Evolutionary conservation across 2,113 vertebrate genomes (phyloP), one percentile per base, ranked within the genome.

Genomic region (Pongo abelii): DNA sequence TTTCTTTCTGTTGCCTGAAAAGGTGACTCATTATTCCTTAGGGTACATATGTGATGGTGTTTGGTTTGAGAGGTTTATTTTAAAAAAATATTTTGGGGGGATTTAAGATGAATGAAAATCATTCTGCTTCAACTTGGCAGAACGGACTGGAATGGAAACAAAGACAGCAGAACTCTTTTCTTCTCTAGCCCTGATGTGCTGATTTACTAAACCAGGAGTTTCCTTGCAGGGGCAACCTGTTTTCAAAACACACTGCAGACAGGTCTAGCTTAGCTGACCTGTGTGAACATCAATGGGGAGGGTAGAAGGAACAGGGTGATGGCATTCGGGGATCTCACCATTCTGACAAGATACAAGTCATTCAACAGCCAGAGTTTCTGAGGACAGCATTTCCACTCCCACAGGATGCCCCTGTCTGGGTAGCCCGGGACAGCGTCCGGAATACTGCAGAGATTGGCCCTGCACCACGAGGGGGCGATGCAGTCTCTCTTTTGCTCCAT

Each of bases 391-490:
- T 85, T 85, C 22, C 20, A 10, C n/a, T 35, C 35, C 61, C 9
- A 6, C 1, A 0, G 6, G 1, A 0, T 8, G 5, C 35, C 43
- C 12, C 12, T 55, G 59, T 52, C 17, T 17, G 8, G 14, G 32
- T 4, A 17, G 79, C 30, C 35, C 40, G 1, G 84, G 67, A 78
- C 38, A 32, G 25, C 61, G 20, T 70, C 78, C 52, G 59, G 70
- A 38, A 32, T 14, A 25, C 64, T 13, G 0, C 8, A 2, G 38
- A 50, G 48, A 8, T 27, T 30, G 85, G 50, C 69, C 52, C 55
- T 3, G 1, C 0, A 32, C 80, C 98, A 81, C 98, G 57, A 98
- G 98, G 95, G 96, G 98, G 98, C 92, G 67, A 23, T 94, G 79
- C 92, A 8, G 9, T n/a, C 97, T 75, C 94, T 78, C 23, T 57